Percentiles rank a stretch among this genome's conserved stretches.
Conservation (phyloP, 2,113 vertebrate genomes). For the Lutjanus erythropterus region DNA sequence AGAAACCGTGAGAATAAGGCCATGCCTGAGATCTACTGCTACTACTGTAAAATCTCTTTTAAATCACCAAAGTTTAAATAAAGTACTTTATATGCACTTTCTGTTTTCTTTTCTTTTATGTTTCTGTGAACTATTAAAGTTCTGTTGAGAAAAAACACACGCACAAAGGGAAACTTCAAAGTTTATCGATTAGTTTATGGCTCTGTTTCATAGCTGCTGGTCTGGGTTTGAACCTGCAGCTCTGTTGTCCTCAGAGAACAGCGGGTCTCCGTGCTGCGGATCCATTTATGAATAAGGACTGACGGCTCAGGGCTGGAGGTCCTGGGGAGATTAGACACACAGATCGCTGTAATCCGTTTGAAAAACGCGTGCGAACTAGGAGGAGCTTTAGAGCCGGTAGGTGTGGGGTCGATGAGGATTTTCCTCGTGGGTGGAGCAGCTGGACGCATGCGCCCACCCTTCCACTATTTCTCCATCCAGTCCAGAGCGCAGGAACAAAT, state of each 20-base stretch:
- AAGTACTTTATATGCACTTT: background rate
- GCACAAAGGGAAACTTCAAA: background rate
- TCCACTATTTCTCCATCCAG: conserved; percentile 59
- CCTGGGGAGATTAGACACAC: conserved; percentile 43
- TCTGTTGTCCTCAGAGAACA: background rate
- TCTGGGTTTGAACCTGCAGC: conserved; percentile 16
- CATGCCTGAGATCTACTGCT: background rate
- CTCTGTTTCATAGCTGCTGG: background rate
- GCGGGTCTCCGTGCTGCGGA: background rate
- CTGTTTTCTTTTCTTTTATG: background rate
- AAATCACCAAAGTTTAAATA: background rate
- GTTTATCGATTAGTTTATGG: background rate
- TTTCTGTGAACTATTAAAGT: background rate
- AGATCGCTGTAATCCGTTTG: conserved; percentile 63
- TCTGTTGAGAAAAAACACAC: background rate
- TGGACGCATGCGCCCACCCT: conserved; percentile 84
- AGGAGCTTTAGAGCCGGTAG: conserved; percentile 76
- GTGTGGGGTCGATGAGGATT: conserved; percentile 62
- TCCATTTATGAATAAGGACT: conserved; percentile 51
- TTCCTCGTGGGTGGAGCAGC: conserved; percentile 54
- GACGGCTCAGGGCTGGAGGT: conserved; percentile 27
- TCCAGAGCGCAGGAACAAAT: conserved; percentile 69
- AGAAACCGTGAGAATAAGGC: background rate
- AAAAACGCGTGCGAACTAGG: conserved; percentile 38
- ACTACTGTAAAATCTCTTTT: background rate